A percentile compares a stretch with the other conserved stretches of the same genome.
Evolutionary conservation across 30 jellyfish, hydroid and myxozoan species (phyloP).

Genomic region (Clytia hemisphaerica): DNA sequence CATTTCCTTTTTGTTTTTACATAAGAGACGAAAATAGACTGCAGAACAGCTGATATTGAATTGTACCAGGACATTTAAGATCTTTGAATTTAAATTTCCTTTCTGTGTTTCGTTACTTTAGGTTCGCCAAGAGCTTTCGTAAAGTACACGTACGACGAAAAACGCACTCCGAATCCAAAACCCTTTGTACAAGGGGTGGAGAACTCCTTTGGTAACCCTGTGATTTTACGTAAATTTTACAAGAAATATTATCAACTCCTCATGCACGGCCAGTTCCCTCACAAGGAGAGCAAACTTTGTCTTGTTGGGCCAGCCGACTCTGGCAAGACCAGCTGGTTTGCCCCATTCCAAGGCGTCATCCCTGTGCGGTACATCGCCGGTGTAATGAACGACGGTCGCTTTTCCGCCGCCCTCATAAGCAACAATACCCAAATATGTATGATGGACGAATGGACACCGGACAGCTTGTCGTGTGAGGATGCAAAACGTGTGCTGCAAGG

Average conservation of each 20-base stretch:
- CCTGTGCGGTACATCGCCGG: slow-evolving; percentile 29
- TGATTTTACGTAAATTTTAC: neutral
- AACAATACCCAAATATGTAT: neutral
- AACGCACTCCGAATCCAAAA: neutral
- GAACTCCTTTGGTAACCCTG: slow-evolving; percentile 4
- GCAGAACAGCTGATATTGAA: no score
- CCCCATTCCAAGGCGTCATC: no score
- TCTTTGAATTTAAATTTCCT: no score
- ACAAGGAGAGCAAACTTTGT: slow-evolving; percentile 18
- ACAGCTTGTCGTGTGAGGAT: neutral
- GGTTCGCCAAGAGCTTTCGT: slow-evolving; percentile 14
- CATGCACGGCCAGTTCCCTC: slow-evolving; percentile 7
- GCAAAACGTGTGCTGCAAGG: slow-evolving; percentile 20
- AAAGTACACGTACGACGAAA: slow-evolving; percentile 2
- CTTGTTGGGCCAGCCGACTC: slow-evolving; percentile 45
- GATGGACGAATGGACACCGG: slow-evolving; percentile 23
- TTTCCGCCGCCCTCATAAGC: slow-evolving; percentile 5
- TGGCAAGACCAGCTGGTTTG: slow-evolving; percentile 44
- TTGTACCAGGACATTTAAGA: no score
- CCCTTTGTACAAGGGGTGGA: neutral
- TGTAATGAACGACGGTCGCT: slow-evolving; percentile 20
- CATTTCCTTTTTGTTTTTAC: neutral
- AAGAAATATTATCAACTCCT: slow-evolving; percentile 39
- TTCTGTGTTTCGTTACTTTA: no score
- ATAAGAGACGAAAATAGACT: no score